Evolutionary conservation across 1,140 invertebrate genomes (phyloP).

Genomic region (Nephotettix cincticeps): DNA sequence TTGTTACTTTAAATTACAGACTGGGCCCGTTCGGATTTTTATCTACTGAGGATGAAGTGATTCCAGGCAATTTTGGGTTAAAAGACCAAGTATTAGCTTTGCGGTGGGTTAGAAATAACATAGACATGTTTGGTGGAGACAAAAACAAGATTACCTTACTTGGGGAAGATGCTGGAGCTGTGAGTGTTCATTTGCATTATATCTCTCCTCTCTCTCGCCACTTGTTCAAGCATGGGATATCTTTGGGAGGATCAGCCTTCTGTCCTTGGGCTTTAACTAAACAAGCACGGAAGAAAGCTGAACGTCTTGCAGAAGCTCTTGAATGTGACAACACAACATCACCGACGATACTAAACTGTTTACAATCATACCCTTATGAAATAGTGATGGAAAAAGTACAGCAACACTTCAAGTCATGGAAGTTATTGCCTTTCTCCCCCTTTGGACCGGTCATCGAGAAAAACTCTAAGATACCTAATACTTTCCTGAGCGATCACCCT

Average conservation of each 20-base stretch:
- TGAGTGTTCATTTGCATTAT: slow-evolving; percentile 32
- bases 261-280: slow-evolving; percentile 68
- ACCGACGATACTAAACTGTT: slow-evolving; percentile 65
- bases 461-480: slow-evolving; percentile 26
- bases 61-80: slow-evolving; percentile 35
- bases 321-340: slow-evolving; percentile 63
- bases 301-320: slow-evolving; percentile 60
- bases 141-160: slow-evolving; percentile 27
- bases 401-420: not conserved
- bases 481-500: slow-evolving; percentile 45
- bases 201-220: slow-evolving; percentile 31
- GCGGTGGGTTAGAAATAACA: slow-evolving; percentile 35
- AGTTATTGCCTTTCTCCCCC: slow-evolving; percentile 11
- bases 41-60: slow-evolving; percentile 32
- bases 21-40: slow-evolving; percentile 48
- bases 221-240: slow-evolving; percentile 60
- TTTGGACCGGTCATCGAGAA: slow-evolving; percentile 16
- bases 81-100: slow-evolving; percentile 36
- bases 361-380: slow-evolving; percentile 61
- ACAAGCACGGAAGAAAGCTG: slow-evolving; percentile 64
- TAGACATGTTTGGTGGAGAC: slow-evolving; percentile 30
- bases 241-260: slow-evolving; percentile 74
- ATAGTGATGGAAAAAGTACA: slow-evolving; percentile 47
- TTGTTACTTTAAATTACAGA: slow-evolving; percentile 62
- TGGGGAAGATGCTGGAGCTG: slow-evolving; percentile 30